phyloP scores from a whole-genome alignment of 2,888 invertebrate genomes.

The Catonia carolina region DNA sequence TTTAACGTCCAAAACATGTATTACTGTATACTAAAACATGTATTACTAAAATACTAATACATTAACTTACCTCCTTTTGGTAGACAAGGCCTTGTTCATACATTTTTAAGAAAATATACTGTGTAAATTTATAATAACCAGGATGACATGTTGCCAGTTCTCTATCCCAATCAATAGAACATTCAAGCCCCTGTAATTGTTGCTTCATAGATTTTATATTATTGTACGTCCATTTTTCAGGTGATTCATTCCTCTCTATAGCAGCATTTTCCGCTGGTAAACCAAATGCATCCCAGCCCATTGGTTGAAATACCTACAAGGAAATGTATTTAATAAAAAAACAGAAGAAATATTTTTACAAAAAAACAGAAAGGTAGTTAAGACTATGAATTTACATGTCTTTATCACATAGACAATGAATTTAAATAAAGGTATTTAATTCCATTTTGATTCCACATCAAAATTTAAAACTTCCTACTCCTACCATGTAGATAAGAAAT shows the following conservation, averaged over 20 bases:
- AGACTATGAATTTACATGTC: too few relatives aligned
- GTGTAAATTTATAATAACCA: slow-evolving; percentile 92
- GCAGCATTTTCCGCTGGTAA: slow-evolving; percentile 99
- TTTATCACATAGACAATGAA: too few relatives aligned
- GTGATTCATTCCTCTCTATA: slow-evolving; percentile 69
- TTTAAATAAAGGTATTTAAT: too few relatives aligned
- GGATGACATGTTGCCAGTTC: slow-evolving; percentile 86
- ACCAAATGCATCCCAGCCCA: slow-evolving; percentile 99
- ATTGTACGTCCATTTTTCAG: slow-evolving; percentile 78
- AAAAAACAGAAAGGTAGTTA: too few relatives aligned
- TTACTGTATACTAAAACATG: too few relatives aligned
- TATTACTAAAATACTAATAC: neutral
- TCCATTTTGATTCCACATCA: too few relatives aligned
- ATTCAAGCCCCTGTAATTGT: slow-evolving; percentile 68
- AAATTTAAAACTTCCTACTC: too few relatives aligned
- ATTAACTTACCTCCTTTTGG: slow-evolving; percentile 60
- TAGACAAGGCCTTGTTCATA: slow-evolving; percentile 79
- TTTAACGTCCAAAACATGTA: too few relatives aligned
- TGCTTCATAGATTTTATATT: slow-evolving; percentile 80
- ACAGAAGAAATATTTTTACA: slow-evolving; percentile 11
- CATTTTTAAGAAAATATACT: slow-evolving; percentile 84
- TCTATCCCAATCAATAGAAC: slow-evolving; percentile 88
- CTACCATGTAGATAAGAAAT: too few relatives aligned
- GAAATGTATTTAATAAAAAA: slow-evolving; percentile 1
- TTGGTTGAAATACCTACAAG: slow-evolving; percentile 79